Conservation (phyloP, 2,797 vertebrate genomes). For the Erpetoichthys calabaricus region DNA sequence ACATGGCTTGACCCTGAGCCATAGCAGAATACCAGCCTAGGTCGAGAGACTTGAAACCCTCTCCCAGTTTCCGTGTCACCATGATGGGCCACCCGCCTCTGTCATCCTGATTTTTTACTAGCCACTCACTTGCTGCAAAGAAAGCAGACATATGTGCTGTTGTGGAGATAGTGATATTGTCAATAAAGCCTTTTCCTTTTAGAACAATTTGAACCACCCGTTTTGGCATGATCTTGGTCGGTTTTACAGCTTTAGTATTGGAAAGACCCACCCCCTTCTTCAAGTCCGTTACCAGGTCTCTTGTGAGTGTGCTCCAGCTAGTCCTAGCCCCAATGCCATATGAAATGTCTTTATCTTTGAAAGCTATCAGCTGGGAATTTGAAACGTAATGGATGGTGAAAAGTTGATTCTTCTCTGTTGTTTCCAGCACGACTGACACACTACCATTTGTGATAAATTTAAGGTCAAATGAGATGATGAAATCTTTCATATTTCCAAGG, state of each 20-base stretch:
- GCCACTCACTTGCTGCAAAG: slow-evolving; percentile 85
- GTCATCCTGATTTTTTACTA: slow-evolving; percentile 90
- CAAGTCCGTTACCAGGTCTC: slow-evolving; percentile 87
- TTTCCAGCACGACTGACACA: slow-evolving; percentile 78
- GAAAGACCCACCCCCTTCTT: slow-evolving; percentile 90
- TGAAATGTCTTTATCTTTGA: slow-evolving; percentile 71
- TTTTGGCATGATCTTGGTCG: slow-evolving; percentile 86
- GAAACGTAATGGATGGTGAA: slow-evolving; percentile 84
- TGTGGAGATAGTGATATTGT: slow-evolving; percentile 83
- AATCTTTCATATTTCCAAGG: slow-evolving; percentile 80
- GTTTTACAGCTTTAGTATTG: slow-evolving; percentile 90
- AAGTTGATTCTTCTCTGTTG: slow-evolving; percentile 74
- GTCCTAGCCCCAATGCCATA: slow-evolving; percentile 76
- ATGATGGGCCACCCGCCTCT: slow-evolving; percentile 92
- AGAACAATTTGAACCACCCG: slow-evolving; percentile 66
- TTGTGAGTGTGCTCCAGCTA: slow-evolving; percentile 77
- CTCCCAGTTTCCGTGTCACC: slow-evolving; percentile 89
- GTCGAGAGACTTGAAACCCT: slow-evolving; percentile 81
- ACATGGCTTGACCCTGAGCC: slow-evolving; percentile 97
- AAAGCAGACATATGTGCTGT: slow-evolving; percentile 91
- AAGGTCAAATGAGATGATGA: slow-evolving; percentile 86
- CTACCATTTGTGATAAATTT: slow-evolving; percentile 80
- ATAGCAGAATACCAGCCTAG: slow-evolving; percentile 98
- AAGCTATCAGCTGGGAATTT: slow-evolving; percentile 68
- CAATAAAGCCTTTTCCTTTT: slow-evolving; percentile 68